Evolutionary conservation across 1,140 invertebrate species (phyloP).

Genomic region (Drosophila albomicans): DNA sequence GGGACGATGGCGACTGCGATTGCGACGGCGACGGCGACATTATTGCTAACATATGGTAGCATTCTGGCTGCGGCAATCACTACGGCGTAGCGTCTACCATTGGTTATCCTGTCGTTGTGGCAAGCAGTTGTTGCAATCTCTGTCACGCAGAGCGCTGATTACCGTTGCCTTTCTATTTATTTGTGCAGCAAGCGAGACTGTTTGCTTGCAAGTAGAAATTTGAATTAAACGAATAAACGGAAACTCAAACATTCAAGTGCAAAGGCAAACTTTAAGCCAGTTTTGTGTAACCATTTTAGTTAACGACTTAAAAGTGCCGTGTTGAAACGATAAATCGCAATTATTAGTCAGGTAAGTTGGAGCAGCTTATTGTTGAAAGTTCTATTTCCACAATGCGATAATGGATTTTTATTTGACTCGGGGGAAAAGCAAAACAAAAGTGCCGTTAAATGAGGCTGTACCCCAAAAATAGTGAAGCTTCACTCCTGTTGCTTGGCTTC

Average conservation of each 20-base stretch:
- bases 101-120: constrained; percentile 75
- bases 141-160: constrained; percentile 1
- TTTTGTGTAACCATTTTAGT: too few relatives aligned
- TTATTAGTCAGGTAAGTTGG: neutral
- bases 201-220: neutral
- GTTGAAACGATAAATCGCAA: neutral
- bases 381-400: neutral
- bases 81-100: constrained; percentile 71
- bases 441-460: neutral
- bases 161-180: neutral
- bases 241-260: neutral
- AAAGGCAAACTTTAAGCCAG: neutral
- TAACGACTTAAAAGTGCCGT: neutral
- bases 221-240: neutral
- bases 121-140: constrained; percentile 67
- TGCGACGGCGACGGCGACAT: constrained; percentile 9
- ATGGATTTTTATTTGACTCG: constrained; percentile 8
- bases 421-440: constrained; percentile 27
- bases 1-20: neutral
- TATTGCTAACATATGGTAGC: constrained; percentile 76
- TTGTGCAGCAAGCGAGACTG: constrained; percentile 16
- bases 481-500: neutral
- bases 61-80: constrained; percentile 26
- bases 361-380: neutral
- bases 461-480: constrained; percentile 13